Evolutionary conservation across 1,140 invertebrate genomes (phyloP).

Genomic region (Dysdera silvatica): DNA sequence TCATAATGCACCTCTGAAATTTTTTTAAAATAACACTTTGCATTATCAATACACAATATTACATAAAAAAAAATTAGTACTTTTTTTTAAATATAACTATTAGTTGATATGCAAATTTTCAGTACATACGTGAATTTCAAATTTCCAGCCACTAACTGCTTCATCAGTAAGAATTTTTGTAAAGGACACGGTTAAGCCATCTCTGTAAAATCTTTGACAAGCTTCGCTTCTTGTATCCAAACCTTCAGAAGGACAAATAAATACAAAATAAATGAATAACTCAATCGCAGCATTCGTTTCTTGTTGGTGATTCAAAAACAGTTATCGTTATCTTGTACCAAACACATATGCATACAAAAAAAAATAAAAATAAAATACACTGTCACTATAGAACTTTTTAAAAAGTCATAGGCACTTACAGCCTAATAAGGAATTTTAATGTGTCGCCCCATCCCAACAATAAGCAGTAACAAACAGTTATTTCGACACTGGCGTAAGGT

Average conservation of each 20-base stretch:
- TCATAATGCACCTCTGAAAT: conserved; percentile 69
- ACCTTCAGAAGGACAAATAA: conserved; percentile 49
- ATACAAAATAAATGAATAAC: conserved; percentile 18
- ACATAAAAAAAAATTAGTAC: not conserved
- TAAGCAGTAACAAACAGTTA: too few relatives aligned
- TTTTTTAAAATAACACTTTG: conserved; percentile 15
- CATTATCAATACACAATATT: not conserved
- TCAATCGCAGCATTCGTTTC: too few relatives aligned
- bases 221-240: conserved; percentile 79
- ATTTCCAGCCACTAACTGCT: conserved; percentile 94
- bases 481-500: too few relatives aligned
- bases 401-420: too few relatives aligned
- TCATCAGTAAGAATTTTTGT: conserved; percentile 97
- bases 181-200: conserved; percentile 89
- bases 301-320: too few relatives aligned
- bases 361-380: too few relatives aligned
- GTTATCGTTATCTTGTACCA: too few relatives aligned
- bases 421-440: too few relatives aligned
- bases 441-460: too few relatives aligned
- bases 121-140: conserved; percentile 74
- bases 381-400: too few relatives aligned
- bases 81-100: not conserved
- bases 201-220: conserved; percentile 90
- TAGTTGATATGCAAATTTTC: not conserved
- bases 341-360: too few relatives aligned